A percentile compares a stretch with the other conserved stretches of the same genome.
These are phyloP conservation scores for Lasioglossum morio DNA, from an alignment of 2,888 invertebrate species.

Conservation along the genomic window DNA sequence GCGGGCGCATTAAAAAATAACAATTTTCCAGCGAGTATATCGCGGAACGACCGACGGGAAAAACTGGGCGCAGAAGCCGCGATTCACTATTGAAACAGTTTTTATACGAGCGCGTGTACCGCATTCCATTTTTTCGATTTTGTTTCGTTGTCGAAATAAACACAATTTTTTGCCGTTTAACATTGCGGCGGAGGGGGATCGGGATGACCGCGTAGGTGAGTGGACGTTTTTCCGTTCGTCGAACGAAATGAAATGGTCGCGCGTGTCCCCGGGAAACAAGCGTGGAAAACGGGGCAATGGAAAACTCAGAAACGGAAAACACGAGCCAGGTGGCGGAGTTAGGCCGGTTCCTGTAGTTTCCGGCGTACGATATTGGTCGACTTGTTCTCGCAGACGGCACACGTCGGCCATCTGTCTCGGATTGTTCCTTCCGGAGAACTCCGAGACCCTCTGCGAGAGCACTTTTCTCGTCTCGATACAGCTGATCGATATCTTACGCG, in stretches of 20 bases:
- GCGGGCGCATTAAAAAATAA: slow-evolving; percentile 25
- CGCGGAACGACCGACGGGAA: background rate
- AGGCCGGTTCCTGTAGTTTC: slow-evolving; percentile 8
- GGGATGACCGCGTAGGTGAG: background rate
- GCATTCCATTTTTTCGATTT: background rate
- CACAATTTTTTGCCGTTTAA: background rate
- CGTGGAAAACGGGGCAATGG: background rate
- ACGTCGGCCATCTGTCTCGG: slow-evolving; percentile 71
- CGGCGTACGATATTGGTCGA: slow-evolving; percentile 63
- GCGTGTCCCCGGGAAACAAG: background rate
- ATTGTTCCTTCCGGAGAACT: slow-evolving; percentile 44
- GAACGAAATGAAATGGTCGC: slow-evolving; percentile 23
- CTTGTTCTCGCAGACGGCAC: slow-evolving; percentile 71
- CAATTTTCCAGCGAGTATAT: slow-evolving; percentile 22
- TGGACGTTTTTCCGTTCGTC: background rate
- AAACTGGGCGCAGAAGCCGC: background rate
- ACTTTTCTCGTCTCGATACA: slow-evolving; percentile 49
- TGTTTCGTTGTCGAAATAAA: background rate
- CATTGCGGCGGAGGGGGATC: background rate
- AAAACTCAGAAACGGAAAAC: slow-evolving; percentile 4
- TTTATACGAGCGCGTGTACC: background rate
- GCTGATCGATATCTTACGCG: slow-evolving; percentile 44
- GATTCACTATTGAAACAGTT: background rate
- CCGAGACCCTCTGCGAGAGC: slow-evolving; percentile 32
- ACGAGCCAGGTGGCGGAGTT: background rate